Evolutionary conservation across 2,797 vertebrate genomes (phyloP), one percentile per base, ranked within the genome.

Genomic region (Anas georgica): DNA sequence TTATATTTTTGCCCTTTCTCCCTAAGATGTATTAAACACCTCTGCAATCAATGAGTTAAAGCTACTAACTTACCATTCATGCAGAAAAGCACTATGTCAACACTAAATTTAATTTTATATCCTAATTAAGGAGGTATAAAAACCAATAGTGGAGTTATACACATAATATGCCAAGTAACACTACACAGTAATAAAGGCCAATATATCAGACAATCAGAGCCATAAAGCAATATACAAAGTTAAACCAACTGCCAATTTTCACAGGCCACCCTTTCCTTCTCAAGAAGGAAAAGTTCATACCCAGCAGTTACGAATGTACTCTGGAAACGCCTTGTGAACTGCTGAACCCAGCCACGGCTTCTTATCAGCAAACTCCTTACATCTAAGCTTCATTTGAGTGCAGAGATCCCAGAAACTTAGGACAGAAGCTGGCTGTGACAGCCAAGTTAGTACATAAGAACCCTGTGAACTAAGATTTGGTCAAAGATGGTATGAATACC

Each of bases 71-170:
- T 55, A 48, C 33, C 31, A 55, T 43, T 74, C 39, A 31, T 10
- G 29, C 50, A 88, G 21, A 70, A 91, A 50, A 60, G 5, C 46
- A 50, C 23, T 33, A 55, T 9, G 21, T 50, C 56, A 86, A 86
- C 60, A 69, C n/a, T 22, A 86, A 79, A 89, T 22, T 29, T 35
- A 69, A 72, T 55, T 67, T 83, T 73, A 59, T 17, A 86, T 20
- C n/a, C 33, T 16, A 59, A 10, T 80, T 67, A 60, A 59, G n/a
- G 35, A 67, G 17, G 22, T 39, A 50, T 83, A 79, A 67, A 9
- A 82, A 67, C 25, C 23, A 72, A 29, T 35, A n/a, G 25, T 13
- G 13, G 39, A n/a, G 54, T 72, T 73, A 83, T 12, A 62, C 7
- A 82, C 4, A 28, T 9, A 46, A 70, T 4, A 70, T 2, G 6